Conservation (phyloP, 2,888 invertebrate genomes). For the Philereme transversata region DNA sequence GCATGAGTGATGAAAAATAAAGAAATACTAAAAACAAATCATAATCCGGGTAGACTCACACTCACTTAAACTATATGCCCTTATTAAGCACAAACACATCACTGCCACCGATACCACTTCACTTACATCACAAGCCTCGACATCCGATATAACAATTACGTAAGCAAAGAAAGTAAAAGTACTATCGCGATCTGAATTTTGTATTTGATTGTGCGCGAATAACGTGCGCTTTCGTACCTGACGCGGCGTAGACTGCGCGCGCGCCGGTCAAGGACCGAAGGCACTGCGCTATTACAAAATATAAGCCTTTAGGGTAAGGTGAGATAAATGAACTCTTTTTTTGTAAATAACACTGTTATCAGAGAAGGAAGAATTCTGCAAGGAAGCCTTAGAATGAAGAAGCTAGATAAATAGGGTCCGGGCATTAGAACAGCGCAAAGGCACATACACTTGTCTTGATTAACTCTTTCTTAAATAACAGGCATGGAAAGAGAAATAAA, state of each 20-base stretch:
- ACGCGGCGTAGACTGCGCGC: conserved; percentile 41
- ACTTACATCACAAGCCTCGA: conserved; percentile 16
- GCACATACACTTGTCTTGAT: too few species aligned
- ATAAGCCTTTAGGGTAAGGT: neutral
- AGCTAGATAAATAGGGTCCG: too few species aligned
- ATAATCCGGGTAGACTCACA: conserved; percentile 23
- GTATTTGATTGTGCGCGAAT: conserved; percentile 42
- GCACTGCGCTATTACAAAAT: conserved; percentile 16
- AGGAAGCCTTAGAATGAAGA: neutral
- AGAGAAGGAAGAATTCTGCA: too few species aligned
- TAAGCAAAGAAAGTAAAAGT: conserved; percentile 63
- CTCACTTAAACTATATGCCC: conserved; percentile 22
- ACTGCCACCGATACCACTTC: conserved; percentile 21
- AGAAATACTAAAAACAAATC: too few species aligned
- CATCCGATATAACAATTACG: conserved; percentile 37
- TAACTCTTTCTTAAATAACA: too few species aligned
- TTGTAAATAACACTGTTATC: too few species aligned
- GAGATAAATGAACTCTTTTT: too few species aligned
- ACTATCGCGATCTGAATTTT: conserved; percentile 42
- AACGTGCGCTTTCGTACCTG: conserved; percentile 36
- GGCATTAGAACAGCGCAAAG: too few species aligned
- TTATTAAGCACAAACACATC: conserved; percentile 24
- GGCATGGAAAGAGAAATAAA: too few species aligned
- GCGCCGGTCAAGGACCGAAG: conserved; percentile 68
- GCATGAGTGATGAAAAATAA: too few species aligned